Conservation (phyloP, 2,797 vertebrate species). For the Orientallactaga sibirica region DNA sequence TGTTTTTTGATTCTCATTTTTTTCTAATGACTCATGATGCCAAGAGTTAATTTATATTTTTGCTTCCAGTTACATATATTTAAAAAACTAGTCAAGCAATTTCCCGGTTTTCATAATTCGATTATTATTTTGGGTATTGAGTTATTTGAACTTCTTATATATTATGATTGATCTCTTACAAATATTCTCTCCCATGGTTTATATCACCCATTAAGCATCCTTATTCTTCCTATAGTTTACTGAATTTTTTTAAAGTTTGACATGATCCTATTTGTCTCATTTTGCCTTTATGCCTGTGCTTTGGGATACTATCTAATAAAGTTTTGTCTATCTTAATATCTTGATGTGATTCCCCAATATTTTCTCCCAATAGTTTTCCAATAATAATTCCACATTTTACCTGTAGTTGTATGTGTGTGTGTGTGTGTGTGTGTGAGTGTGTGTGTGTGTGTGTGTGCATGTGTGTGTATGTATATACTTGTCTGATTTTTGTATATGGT, state of each 20-base stretch:
- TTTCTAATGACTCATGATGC: no score
- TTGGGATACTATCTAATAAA: background rate
- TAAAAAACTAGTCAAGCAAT: background rate
- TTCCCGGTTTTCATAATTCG: background rate
- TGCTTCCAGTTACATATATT: background rate
- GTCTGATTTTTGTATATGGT: no score
- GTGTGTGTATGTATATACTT: no score
- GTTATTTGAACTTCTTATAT: background rate
- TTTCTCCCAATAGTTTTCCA: background rate
- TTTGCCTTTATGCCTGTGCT: background rate
- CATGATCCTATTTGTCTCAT: background rate
- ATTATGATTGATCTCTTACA: background rate
- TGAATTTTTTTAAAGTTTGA: background rate
- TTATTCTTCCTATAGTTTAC: background rate
- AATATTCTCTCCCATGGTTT: background rate
- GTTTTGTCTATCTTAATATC: background rate
- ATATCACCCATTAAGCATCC: background rate
- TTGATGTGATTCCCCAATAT: background rate
- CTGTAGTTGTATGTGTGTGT: no score
- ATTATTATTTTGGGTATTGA: background rate
- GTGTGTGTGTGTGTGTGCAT: no score
- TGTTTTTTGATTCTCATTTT: background rate
- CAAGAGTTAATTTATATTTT: background rate
- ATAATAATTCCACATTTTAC: background rate
- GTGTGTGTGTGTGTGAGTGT: no score